phyloP scores from a whole-genome alignment of 2,888 invertebrate species.

The Ischnus inquisitorius region DNA sequence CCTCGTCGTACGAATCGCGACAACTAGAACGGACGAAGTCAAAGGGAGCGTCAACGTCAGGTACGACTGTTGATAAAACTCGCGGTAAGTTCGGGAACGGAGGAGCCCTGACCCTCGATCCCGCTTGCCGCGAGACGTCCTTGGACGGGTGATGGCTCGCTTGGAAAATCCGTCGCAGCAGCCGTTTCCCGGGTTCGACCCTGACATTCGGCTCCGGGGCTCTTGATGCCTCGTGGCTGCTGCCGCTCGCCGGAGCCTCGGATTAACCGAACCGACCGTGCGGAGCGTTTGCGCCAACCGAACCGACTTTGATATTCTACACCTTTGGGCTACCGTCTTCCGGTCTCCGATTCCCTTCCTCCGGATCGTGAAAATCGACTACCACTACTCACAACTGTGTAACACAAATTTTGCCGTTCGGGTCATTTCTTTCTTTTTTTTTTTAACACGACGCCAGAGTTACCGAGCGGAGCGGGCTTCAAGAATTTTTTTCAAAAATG shows the following conservation, averaged over 20 bases:
- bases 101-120: conserved; percentile 60
- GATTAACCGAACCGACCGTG: conserved; percentile 8
- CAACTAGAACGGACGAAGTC: not conserved
- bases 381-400: not conserved
- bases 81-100: conserved; percentile 22
- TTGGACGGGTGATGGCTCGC: conserved; percentile 47
- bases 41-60: not conserved
- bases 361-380: conserved; percentile 5
- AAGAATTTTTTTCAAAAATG: not conserved
- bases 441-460: not conserved
- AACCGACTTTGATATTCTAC: conserved; percentile 6
- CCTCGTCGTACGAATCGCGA: not conserved
- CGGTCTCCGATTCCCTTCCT: not conserved
- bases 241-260: conserved; percentile 2
- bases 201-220: conserved; percentile 64
- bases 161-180: conserved; percentile 66
- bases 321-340: not conserved
- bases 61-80: not conserved
- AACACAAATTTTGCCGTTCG: not conserved
- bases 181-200: conserved; percentile 66
- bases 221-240: conserved; percentile 27
- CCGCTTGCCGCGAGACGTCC: conserved; percentile 55
- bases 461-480: not conserved
- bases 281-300: not conserved
- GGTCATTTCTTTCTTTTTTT: too few relatives aligned